Evolutionary conservation across 23 tunicate species (phyloP).

Genomic region (Phallusia fumigata): DNA sequence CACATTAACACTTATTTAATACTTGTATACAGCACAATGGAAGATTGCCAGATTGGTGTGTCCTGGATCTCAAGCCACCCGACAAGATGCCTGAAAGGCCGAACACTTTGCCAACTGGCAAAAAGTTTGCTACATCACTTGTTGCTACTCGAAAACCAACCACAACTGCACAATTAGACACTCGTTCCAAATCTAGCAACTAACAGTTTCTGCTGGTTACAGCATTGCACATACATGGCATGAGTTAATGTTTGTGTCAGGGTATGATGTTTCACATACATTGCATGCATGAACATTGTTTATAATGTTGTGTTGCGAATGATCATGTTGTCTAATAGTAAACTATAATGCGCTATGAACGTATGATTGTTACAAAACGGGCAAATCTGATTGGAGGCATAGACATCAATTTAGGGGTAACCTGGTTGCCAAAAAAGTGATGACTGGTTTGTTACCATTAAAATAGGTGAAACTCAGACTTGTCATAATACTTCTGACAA

Average conservation of each 20-base stretch:
- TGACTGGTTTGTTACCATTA: too few species aligned
- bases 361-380: too few species aligned
- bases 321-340: not conserved
- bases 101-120: not conserved
- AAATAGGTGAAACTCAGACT: too few species aligned
- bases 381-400: too few species aligned
- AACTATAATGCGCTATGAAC: too few species aligned
- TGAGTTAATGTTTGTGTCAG: too few species aligned
- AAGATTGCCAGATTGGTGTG: conserved; percentile 86
- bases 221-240: too few species aligned
- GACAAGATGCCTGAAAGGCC: conserved; percentile 10
- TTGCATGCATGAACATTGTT: not conserved
- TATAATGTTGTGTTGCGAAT: not conserved
- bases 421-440: too few species aligned
- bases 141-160: not conserved
- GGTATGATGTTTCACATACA: too few species aligned
- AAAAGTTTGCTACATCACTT: not conserved
- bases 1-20: too few species aligned
- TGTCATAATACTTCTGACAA: too few species aligned
- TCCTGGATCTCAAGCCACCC: not conserved
- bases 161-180: not conserved
- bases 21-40: conserved; percentile 48
- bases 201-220: not conserved
- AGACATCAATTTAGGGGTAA: too few species aligned
- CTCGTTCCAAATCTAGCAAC: not conserved